Base-by-base conservation (phyloP, 2,888 invertebrate species). In the Timema podura region DNA sequence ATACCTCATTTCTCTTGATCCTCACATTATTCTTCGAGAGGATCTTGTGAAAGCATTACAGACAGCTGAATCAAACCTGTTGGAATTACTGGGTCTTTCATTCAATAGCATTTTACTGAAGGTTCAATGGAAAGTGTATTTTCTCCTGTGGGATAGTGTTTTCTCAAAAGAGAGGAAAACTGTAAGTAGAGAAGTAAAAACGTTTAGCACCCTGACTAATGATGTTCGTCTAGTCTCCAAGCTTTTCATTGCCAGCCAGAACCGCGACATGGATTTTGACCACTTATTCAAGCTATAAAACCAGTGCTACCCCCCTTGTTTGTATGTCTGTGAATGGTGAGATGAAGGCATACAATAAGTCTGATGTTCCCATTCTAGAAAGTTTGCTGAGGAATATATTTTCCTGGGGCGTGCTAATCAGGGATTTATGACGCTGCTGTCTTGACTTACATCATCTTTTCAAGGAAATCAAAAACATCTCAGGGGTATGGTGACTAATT, bases 41-140 rank as follows among this genome's bases (percentile, higher is more conserved):
- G 54, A 54, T 54, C n/a, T n/a, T 54, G 54, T 54, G 1, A 5
- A 54, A 54, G 7, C n/a, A 54, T 16, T 54, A 16, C 54, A 5
- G 54, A 54, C 54, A 54, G 54, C 54, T 54, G 54, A 54, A 54
- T 54, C 54, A 54, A 54, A 16, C 7, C 15, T n/a, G 5, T 54
- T 54, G 13, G 54, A 54, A 2, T 54, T 54, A 11, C 11, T 54
- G 5, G 8, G n/a, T 54, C 10, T 11, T 54, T 54, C 54, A 54
- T 54, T 54, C 54, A 54, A 54, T 7, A 54, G 2, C 7, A 5
- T 54, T 16, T 54, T 54, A 16, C 16, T 5, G 54, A 54, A 54
- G 54, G 54, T 54, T 54, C 54, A 15, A 13, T 7, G 3, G 16
- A 2, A 2, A 1, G n/a, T 54, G 7, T 54, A 54, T 54, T 54